A percentile compares a stretch with the other conserved stretches of the same genome.
phyloP scores from a whole-genome alignment of 1,140 invertebrate genomes.

The Ostrea edulis region DNA sequence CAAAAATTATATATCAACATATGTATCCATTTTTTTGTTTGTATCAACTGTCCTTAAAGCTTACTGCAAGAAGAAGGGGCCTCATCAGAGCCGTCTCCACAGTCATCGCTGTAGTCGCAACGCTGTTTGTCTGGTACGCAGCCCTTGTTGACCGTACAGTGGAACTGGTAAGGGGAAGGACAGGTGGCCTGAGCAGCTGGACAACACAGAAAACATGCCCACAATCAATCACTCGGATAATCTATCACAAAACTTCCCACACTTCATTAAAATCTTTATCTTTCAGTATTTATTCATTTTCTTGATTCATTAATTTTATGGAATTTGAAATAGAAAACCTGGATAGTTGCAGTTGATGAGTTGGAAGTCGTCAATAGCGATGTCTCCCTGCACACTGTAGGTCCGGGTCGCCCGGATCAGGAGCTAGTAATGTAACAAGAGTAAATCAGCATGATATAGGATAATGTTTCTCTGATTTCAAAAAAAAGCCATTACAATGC shows the following conservation, averaged over 20 bases:
- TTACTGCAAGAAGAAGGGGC: conserved; percentile 47
- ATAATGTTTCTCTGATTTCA: too few relatives aligned
- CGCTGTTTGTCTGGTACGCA: conserved; percentile 63
- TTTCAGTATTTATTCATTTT: too few relatives aligned
- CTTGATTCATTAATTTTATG: background rate
- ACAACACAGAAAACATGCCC: background rate
- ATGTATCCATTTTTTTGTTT: too few relatives aligned
- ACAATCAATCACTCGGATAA: background rate
- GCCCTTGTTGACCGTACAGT: conserved; percentile 62
- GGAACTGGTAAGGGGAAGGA: conserved; percentile 60
- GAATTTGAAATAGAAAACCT: conserved; percentile 57
- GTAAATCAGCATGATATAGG: too few relatives aligned
- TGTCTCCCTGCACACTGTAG: conserved; percentile 66
- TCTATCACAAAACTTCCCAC: too few relatives aligned
- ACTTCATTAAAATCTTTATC: too few relatives aligned
- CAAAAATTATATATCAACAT: too few relatives aligned
- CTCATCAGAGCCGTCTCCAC: conserved; percentile 78
- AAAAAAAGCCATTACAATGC: too few relatives aligned
- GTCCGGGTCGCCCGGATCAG: conserved; percentile 57
- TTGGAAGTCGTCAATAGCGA: conserved; percentile 78
- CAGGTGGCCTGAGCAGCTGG: conserved; percentile 61
- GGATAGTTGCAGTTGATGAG: conserved; percentile 77
- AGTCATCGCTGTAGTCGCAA: conserved; percentile 79
- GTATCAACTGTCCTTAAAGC: background rate
- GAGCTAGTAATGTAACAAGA: conserved; percentile 54